Conservation (phyloP, 2,797 vertebrate species). For the Sebastiscus tertius region DNA sequence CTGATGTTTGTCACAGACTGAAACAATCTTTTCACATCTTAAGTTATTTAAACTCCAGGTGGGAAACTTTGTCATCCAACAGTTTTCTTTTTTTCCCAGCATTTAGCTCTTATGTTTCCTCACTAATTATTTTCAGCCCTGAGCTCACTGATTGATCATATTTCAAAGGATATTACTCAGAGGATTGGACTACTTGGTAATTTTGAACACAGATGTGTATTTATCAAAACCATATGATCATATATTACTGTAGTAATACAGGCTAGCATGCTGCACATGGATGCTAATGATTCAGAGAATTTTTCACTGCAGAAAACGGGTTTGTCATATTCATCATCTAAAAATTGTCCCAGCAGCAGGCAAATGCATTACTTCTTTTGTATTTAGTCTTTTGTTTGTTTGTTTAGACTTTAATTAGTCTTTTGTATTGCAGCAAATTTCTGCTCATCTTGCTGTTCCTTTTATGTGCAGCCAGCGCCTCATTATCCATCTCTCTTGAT, state of each 20-base stretch:
- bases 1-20: not conserved
- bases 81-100: not conserved
- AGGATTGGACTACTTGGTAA: not conserved
- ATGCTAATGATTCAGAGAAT: constrained; percentile 1
- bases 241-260: not conserved
- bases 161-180: constrained; percentile 15
- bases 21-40: not conserved
- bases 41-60: not conserved
- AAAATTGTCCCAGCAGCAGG: not conserved
- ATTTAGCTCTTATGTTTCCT: constrained; percentile 3
- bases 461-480: constrained; percentile 22
- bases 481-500: not conserved
- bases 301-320: not conserved
- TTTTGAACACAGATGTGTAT: constrained; percentile 9
- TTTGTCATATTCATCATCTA: constrained; percentile 15
- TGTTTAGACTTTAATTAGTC: not conserved
- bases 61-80: not conserved
- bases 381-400: not conserved
- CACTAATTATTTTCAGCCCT: constrained; percentile 31
- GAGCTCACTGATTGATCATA: constrained; percentile 1
- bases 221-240: constrained; percentile 43
- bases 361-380: constrained; percentile 21
- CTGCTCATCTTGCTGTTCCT: constrained; percentile 7
- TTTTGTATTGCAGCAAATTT: constrained; percentile 1
- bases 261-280: not conserved